Conservation (phyloP, 2,888 invertebrate genomes). For the Diplazon laetatorius region DNA sequence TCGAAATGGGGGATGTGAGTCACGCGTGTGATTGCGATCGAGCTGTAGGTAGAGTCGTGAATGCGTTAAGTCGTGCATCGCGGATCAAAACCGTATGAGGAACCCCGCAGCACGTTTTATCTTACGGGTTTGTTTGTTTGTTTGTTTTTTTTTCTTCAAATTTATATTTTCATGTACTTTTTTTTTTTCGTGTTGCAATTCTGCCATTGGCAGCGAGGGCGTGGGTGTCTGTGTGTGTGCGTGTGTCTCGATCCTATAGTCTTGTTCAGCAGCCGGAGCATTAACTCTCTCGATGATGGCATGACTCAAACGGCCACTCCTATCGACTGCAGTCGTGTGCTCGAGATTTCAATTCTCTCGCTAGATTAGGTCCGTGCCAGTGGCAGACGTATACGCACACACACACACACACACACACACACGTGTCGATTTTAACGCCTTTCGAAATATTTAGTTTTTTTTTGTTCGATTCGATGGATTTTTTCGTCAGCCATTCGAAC, state of each 20-base stretch:
- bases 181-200: no score
- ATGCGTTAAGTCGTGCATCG: constrained; percentile 1
- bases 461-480: not conserved
- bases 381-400: no score
- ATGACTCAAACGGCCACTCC: constrained; percentile 41
- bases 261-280: constrained; percentile 20
- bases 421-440: no score
- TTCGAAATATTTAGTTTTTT: not conserved
- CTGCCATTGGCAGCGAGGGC: not conserved
- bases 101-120: constrained; percentile 23
- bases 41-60: not conserved
- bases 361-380: not conserved
- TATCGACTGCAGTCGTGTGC: not conserved
- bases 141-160: no score
- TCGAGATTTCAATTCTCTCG: constrained; percentile 1
- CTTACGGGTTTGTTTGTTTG: not conserved
- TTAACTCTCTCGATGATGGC: constrained; percentile 23
- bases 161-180: no score
- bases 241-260: constrained; percentile 16
- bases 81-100: constrained; percentile 7
- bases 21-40: not conserved
- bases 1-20: not conserved
- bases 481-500: not conserved
- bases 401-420: no score
- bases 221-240: constrained; percentile 46